These are phyloP conservation scores for Sebastes nivosus DNA, from an alignment of 2,797 vertebrate species.

Conservation along the genomic window DNA sequence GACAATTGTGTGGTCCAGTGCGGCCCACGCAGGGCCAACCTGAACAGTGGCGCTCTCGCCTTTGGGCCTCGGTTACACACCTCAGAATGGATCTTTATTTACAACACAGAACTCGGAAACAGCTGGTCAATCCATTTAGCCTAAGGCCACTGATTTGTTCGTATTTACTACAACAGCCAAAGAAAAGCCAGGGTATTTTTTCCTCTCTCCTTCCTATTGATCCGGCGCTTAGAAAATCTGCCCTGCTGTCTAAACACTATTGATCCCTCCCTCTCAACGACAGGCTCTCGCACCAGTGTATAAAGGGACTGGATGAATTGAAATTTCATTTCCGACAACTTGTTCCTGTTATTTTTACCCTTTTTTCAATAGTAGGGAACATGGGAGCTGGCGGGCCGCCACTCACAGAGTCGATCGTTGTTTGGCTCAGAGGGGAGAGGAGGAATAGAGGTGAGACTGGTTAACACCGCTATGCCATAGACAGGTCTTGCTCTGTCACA, in stretches of 20 bases:
- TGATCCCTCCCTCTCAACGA: constrained; percentile 89
- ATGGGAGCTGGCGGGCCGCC: constrained; percentile 70
- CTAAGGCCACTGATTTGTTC: constrained; percentile 92
- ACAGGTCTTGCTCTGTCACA: neutral
- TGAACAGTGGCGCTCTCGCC: constrained; percentile 65
- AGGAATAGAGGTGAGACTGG: constrained; percentile 48
- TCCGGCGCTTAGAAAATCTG: constrained; percentile 93
- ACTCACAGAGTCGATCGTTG: constrained; percentile 79
- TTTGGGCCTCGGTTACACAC: constrained; percentile 79
- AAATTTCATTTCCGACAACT: constrained; percentile 96
- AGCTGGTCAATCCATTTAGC: constrained; percentile 92
- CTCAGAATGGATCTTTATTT: constrained; percentile 87
- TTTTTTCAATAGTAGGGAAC: constrained; percentile 80
- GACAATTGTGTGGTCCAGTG: constrained; percentile 52
- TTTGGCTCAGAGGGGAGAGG: constrained; percentile 63
- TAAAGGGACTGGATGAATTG: constrained; percentile 94
- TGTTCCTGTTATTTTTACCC: constrained; percentile 91
- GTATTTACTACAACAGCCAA: constrained; percentile 88
- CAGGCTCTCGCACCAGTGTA: constrained; percentile 87
- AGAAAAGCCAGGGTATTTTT: constrained; percentile 88
- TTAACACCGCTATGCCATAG: constrained; percentile 13
- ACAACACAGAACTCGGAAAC: constrained; percentile 86
- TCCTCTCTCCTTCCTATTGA: constrained; percentile 91
- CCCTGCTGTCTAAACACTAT: constrained; percentile 96
- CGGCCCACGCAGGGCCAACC: constrained; percentile 46